Evolutionary conservation across 2,888 invertebrate genomes (phyloP), one percentile per base, ranked within the genome.

Genomic region (Lasioglossum villosulum): DNA sequence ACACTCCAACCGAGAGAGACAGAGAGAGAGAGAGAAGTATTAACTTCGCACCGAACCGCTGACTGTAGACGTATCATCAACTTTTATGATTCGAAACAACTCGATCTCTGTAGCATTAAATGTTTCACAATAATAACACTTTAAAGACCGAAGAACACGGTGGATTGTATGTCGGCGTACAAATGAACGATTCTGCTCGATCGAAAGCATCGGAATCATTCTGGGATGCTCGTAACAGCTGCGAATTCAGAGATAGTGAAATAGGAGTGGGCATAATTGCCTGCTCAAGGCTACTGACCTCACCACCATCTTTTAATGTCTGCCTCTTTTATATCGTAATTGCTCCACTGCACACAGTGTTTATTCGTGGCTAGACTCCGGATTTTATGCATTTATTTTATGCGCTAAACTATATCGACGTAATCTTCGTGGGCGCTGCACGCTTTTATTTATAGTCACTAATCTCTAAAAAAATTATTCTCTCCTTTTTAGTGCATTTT

Each of bases 81-180:
- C 52, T 80, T 84, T 85, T 83, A 84, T 16, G 82, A 72, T 78
- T 72, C 84, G 34, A 39, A 66, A 16, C 45, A n/a, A 34, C 78
- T 27, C 59, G 78, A n/a, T 63, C 56, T 34, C 45, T 14, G 63
- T 66, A 42, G 66, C 39, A 74, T 78, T 84, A 83, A 59, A 56
- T 39, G 52, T 84, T 84, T 63, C 48, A 27, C 71, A 75, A 71
- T 72, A 75, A 82, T 23, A 59, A 72, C 70, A 14, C 30, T 6
- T 16, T 34, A 8, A 45, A 39, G 34, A 74, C 27, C 27, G 19
- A 12, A 12, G 14, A 39, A 23, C 30, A 63, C n/a, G 37, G 63
- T 4, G 73, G 45, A 16, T 12, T 12, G 23, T 37, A 0, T n/a
- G 3, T 27, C 14, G 30, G 5, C 5, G 34, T 34, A 14, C 45